Percentiles rank a stretch among this genome's conserved stretches.
Evolutionary conservation across 1,140 invertebrate species (phyloP).

Genomic region (Sminthurinus signatus): DNA sequence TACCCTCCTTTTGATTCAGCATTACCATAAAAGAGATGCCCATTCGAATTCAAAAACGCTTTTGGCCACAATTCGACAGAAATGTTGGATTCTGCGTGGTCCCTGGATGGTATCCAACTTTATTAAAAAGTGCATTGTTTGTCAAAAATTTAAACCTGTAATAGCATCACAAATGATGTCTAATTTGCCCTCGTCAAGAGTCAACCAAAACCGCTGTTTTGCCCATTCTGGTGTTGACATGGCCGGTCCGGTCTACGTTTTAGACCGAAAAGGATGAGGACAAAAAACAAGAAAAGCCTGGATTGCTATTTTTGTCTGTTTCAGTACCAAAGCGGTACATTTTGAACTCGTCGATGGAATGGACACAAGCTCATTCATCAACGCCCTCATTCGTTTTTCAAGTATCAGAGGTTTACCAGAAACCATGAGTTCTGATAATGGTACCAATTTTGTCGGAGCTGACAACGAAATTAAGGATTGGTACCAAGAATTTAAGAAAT

Average conservation of each 20-base stretch:
- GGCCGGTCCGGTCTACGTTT: conserved; percentile 39
- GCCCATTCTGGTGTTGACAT: conserved; percentile 42
- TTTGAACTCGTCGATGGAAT: not conserved
- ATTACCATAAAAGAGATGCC: not conserved
- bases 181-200: not conserved
- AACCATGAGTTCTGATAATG: conserved; percentile 40
- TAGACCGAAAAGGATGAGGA: conserved; percentile 35
- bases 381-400: not conserved
- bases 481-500: no score
- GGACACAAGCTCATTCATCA: not conserved
- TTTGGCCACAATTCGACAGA: not conserved
- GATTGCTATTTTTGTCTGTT: not conserved
- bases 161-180: not conserved
- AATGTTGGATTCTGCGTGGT: not conserved
- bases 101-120: not conserved
- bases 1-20: not conserved
- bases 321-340: not conserved
- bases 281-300: not conserved
- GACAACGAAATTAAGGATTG: conserved; percentile 27
- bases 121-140: not conserved
- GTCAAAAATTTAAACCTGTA: not conserved
- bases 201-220: conserved; percentile 24
- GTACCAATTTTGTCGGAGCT: conserved; percentile 43
- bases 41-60: not conserved
- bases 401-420: not conserved